These are phyloP conservation scores for Ceratina australensis DNA, from an alignment of 1,140 invertebrate genomes.

Conservation along the genomic window DNA sequence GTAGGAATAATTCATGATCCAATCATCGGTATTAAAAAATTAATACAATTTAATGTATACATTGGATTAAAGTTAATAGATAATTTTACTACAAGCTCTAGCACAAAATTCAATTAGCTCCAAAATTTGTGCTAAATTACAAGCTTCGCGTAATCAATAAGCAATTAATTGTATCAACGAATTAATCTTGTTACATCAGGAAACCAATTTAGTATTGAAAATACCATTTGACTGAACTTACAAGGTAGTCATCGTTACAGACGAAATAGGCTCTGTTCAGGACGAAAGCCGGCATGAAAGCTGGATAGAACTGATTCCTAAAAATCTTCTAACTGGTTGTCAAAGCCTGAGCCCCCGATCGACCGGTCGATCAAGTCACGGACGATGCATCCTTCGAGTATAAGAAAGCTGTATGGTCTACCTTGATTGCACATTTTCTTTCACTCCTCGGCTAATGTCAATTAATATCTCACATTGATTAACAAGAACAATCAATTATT, in stretches of 20 bases:
- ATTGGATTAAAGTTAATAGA: too few relatives aligned
- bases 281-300: slow-evolving; percentile 67
- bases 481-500: background rate
- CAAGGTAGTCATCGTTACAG: slow-evolving; percentile 76
- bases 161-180: too few relatives aligned
- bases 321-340: background rate
- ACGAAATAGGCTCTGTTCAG: slow-evolving; percentile 74
- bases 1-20: too few relatives aligned
- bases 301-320: background rate
- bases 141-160: too few relatives aligned
- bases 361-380: slow-evolving; percentile 19
- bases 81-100: too few relatives aligned
- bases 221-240: slow-evolving; percentile 58
- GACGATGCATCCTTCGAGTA: slow-evolving; percentile 14
- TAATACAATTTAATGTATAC: too few relatives aligned
- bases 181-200: too few relatives aligned
- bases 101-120: too few relatives aligned
- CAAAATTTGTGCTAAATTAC: too few relatives aligned
- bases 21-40: too few relatives aligned
- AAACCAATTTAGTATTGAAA: too few relatives aligned
- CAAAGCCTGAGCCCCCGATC: background rate
- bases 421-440: slow-evolving; percentile 1
- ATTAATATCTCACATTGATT: background rate
- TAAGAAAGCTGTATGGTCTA: slow-evolving; percentile 16
- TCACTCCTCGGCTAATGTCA: background rate